Conservation (phyloP, 2,888 invertebrate species). For the Eristalis intricaria region DNA sequence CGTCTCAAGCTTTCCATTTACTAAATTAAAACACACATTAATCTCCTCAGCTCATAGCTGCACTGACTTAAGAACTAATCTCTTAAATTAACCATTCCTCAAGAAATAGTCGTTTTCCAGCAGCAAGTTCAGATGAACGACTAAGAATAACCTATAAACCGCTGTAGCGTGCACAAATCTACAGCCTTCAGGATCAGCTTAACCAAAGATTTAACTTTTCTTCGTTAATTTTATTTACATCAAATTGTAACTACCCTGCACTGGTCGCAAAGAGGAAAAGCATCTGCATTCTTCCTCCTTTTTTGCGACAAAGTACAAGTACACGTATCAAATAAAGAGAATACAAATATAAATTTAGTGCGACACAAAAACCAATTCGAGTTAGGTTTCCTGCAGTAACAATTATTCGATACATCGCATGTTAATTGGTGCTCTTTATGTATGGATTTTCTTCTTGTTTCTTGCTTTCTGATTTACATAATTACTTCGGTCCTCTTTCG, state of each 20-base stretch:
- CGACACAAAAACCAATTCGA: conserved; percentile 44
- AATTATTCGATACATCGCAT: conserved; percentile 42
- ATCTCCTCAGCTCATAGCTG: no score
- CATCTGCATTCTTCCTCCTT: not conserved
- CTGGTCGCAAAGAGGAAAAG: conserved; percentile 9
- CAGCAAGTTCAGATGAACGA: no score
- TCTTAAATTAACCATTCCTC: no score
- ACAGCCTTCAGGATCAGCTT: not conserved
- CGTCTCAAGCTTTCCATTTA: no score
- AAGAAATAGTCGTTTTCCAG: no score
- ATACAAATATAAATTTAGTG: conserved; percentile 49
- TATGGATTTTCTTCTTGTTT: not conserved
- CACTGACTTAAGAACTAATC: no score
- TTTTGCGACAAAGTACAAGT: conserved; percentile 51
- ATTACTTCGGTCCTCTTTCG: conserved; percentile 11
- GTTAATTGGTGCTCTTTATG: conserved; percentile 43
- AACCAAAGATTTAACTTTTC: conserved; percentile 41
- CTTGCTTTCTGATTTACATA: conserved; percentile 3
- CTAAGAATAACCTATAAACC: not conserved
- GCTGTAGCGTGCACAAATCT: not conserved
- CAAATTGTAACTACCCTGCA: conserved; percentile 60
- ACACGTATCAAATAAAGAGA: conserved; percentile 23
- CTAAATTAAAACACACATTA: no score
- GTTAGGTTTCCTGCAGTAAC: conserved; percentile 38
- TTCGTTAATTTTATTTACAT: conserved; percentile 66